A percentile compares a stretch with the other conserved stretches of the same genome.
phyloP scores from a whole-genome alignment of 2,113 vertebrate genomes.

The Tachuris rubrigastra region DNA sequence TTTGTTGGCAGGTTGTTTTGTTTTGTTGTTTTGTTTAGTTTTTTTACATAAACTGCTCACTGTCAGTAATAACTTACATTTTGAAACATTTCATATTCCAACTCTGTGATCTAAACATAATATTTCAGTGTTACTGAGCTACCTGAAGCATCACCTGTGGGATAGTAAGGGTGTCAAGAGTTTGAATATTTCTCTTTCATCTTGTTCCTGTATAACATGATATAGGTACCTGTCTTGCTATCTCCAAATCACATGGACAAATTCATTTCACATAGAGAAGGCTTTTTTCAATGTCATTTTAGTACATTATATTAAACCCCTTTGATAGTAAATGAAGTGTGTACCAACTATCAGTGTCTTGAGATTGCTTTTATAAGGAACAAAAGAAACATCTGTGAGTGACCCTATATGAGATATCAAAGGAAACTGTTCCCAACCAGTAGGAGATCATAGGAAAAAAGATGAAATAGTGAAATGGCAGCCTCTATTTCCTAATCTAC shows the following conservation, averaged over 20 bases:
- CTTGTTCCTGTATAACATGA: not conserved
- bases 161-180: not conserved
- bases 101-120: not conserved
- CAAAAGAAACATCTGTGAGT: not conserved
- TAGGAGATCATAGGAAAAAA: conserved; percentile 1
- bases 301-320: not conserved
- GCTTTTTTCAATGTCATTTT: not conserved
- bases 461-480: not conserved
- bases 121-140: not conserved
- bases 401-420: conserved; percentile 5
- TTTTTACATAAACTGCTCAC: not conserved
- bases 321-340: conserved; percentile 35
- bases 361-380: conserved; percentile 13
- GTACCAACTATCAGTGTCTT: not conserved
- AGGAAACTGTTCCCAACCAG: not conserved
- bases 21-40: not conserved
- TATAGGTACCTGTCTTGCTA: not conserved
- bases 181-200: conserved; percentile 36
- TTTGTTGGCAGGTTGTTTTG: rapidly evolving
- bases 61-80: conserved; percentile 25
- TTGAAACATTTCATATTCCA: not conserved
- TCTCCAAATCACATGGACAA: not conserved
- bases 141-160: not conserved
- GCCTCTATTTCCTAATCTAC: not conserved
- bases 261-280: not conserved